Evolutionary conservation across 2,113 vertebrate species (phyloP), one percentile per base, ranked within the genome.

Genomic region (Ammodytes marinus): DNA sequence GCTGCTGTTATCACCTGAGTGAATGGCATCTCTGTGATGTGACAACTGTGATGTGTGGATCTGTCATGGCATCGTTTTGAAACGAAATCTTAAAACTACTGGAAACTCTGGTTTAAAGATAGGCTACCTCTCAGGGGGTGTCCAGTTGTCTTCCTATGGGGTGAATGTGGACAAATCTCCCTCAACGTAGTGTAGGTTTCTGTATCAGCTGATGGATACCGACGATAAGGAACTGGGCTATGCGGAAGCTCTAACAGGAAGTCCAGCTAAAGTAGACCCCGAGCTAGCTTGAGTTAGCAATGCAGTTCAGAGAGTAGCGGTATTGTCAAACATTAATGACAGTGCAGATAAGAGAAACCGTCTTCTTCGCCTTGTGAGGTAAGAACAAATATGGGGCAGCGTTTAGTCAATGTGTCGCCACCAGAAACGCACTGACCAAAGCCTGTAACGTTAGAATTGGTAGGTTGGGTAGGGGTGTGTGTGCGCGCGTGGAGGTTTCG

Each of bases 211-310:
- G 83, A 86, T 82, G 70, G 37, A 19, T 8, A 76, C 47, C 37
- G n/a, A 42, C 11, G 82, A 92, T 89, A 86, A 77, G 73, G 47
- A 12, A 11, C 27, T 17, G 52, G 13, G 69, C 84, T 69, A 93
- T 89, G 91, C 92, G 92, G 93, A 94, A 93, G 90, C 86, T 74
- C 27, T 5, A 5, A 81, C 86, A 87, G 91, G 92, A 93, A 92
- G 91, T 87, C 66, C 58, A 65, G 75, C 27, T 12, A 19, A 85
- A 86, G 84, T 89, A 88, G 73, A 53, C 49, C 27, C 27, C 17
- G 13, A 59, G 77, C 75, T 86, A 52, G 69, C 35, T 9, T 12
- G 40, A 61, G 82, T 64, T 67, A 79, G 65, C 73, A 2, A 43
- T 6, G 80, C 76, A 7, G 35, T 45, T 37, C 37, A 8, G 9